phyloP scores from a whole-genome alignment of 2,888 invertebrate genomes.

The Plebejus anna region DNA sequence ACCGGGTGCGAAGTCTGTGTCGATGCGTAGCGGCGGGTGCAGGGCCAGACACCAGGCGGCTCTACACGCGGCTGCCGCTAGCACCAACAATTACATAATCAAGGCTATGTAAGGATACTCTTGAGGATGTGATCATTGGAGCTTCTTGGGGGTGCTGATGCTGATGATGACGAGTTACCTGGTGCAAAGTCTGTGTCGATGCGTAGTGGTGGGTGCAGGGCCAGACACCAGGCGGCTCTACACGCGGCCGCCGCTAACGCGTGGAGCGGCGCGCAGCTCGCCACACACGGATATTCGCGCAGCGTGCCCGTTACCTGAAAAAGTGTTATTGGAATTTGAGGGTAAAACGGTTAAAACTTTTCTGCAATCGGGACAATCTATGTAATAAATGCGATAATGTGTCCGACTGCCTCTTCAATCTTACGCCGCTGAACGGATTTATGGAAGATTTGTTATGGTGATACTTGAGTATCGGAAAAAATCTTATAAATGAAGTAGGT shows the following conservation, averaged over 20 bases:
- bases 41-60: slow-evolving; percentile 93
- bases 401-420: no score
- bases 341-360: not conserved
- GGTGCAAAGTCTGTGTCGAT: slow-evolving; percentile 85
- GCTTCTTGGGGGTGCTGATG: no score
- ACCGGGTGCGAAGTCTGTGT: slow-evolving; percentile 85
- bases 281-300: slow-evolving; percentile 95
- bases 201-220: slow-evolving; percentile 85
- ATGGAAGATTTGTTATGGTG: no score
- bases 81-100: no score
- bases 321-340: not conserved
- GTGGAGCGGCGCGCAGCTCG: slow-evolving; percentile 86
- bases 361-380: no score
- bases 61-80: slow-evolving; percentile 89
- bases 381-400: no score
- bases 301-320: slow-evolving; percentile 90
- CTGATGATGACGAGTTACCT: slow-evolving; percentile 55
- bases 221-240: slow-evolving; percentile 92
- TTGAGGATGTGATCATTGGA: no score
- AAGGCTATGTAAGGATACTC: no score
- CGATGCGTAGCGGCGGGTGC: slow-evolving; percentile 84
- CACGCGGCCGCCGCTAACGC: slow-evolving; percentile 91
- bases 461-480: no score
- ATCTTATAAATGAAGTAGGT: no score
- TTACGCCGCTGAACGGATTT: no score